phyloP scores from a whole-genome alignment of 2,113 vertebrate genomes.

The Gymnarchus niloticus region DNA sequence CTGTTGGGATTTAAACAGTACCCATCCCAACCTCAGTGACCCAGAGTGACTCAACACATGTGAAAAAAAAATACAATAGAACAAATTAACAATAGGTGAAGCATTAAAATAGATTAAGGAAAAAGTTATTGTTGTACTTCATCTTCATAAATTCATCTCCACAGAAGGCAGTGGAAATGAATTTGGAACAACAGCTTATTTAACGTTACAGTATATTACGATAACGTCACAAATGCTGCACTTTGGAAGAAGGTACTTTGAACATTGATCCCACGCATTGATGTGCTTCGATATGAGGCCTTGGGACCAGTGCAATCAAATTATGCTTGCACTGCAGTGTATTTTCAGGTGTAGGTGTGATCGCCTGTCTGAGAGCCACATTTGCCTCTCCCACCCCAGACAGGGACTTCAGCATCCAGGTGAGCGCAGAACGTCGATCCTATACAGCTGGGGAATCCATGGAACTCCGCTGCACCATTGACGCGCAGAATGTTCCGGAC shows the following conservation, averaged over 20 bases:
- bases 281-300: background rate
- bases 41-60: background rate
- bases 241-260: background rate
- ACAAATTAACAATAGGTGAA: background rate
- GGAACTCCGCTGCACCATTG: constrained; percentile 89
- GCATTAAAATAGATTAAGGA: too few relatives aligned
- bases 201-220: background rate
- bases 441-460: constrained; percentile 86
- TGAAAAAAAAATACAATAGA: background rate
- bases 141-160: too few relatives aligned
- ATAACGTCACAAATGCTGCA: background rate
- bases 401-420: constrained; percentile 87
- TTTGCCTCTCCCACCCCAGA: constrained; percentile 58
- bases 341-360: background rate
- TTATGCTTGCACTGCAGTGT: background rate
- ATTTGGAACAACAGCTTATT: background rate
- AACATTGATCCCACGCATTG: background rate
- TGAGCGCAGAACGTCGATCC: constrained; percentile 84
- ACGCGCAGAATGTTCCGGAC: constrained; percentile 85
- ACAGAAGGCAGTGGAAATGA: background rate
- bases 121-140: too few relatives aligned
- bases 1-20: background rate
- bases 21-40: background rate
- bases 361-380: background rate
- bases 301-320: background rate